Evolutionary conservation across 2,888 invertebrate species (phyloP), one percentile per base, ranked within the genome.

Genomic region (Tenthredo distinguenda): DNA sequence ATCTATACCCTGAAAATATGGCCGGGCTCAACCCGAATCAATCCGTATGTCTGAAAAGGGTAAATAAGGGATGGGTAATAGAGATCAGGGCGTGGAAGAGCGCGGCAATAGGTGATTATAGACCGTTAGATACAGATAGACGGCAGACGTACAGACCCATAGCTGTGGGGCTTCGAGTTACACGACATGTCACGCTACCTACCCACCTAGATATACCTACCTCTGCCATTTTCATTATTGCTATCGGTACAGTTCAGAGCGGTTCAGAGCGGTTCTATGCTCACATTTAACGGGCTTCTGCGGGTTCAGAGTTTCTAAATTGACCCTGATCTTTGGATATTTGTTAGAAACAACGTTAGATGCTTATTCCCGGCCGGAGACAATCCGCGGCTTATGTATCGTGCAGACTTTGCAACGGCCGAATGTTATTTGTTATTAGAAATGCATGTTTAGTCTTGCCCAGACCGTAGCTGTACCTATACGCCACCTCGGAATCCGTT

Each of bases 101-200:
- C 31, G 26, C 9, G 26, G 77, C 4, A 50, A 50, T 77, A 34
- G 81, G 62, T 40, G 58, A 40, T 81, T 62, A 81, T 21, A 81
- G 40, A 81, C 62, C 18, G 15, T 40, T 34, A 15, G 9, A 79
- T 34, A 58, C 21, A 58, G 81, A 81, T 3, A 34, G 81, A 74
- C 74, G 47, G 43, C 43, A 43, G 74, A 47, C 43, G 47, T 12
- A 74, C 43, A 18, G 74, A 43, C 74, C n/a, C 34, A 37, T 81
- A 34, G 81, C 47, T 47, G 47, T 81, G 62, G 81, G 81, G 81
- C 81, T 81, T 81, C 81, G 37, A 62, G 40, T 81, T 81, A 62
- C 81, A 81, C 81, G 81, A 62, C 62, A 62, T 81, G 81, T 81
- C 81, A 81, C 58, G 81, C 81, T 81, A 79, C 79, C 79, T 26